A percentile compares a stretch with the other conserved stretches of the same genome.
These are phyloP conservation scores for Cheirogaleus medius DNA, from an alignment of 2,113 vertebrate species.

Conservation along the genomic window DNA sequence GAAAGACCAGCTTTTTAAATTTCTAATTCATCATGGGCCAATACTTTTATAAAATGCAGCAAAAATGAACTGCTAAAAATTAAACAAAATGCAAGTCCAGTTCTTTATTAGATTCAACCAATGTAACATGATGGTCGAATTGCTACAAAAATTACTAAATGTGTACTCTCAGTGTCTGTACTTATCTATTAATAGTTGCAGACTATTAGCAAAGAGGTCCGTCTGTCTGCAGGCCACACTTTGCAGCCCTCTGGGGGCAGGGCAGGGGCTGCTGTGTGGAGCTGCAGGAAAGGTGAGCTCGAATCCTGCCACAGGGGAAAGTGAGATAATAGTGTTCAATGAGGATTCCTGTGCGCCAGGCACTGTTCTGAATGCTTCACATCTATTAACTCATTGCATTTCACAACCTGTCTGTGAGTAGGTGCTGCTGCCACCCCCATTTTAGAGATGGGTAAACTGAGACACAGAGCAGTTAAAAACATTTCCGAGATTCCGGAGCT, in stretches of 20 bases:
- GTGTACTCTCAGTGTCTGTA: background rate
- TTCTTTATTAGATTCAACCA: background rate
- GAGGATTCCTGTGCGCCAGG: background rate
- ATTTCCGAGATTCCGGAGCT: background rate
- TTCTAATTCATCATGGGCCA: background rate
- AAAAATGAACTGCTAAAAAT: conserved; percentile 29
- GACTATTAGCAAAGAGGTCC: background rate
- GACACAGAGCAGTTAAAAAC: background rate
- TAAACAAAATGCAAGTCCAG: background rate
- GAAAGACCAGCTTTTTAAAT: background rate
- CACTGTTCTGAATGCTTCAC: background rate
- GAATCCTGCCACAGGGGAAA: too few species aligned
- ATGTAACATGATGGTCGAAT: background rate
- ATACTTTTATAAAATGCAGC: background rate
- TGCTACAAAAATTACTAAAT: background rate
- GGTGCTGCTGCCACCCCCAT: background rate
- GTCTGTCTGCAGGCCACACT: background rate
- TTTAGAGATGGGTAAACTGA: background rate
- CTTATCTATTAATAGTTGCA: background rate
- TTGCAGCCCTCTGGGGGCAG: background rate
- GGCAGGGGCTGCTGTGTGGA: fast-evolving
- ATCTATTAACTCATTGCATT: background rate
- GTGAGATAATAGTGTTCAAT: background rate
- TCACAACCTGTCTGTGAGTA: background rate
- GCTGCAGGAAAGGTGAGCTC: background rate